Evolutionary conservation across 1,140 invertebrate genomes (phyloP), one percentile per base, ranked within the genome.

Genomic region (Homarus americanus): DNA sequence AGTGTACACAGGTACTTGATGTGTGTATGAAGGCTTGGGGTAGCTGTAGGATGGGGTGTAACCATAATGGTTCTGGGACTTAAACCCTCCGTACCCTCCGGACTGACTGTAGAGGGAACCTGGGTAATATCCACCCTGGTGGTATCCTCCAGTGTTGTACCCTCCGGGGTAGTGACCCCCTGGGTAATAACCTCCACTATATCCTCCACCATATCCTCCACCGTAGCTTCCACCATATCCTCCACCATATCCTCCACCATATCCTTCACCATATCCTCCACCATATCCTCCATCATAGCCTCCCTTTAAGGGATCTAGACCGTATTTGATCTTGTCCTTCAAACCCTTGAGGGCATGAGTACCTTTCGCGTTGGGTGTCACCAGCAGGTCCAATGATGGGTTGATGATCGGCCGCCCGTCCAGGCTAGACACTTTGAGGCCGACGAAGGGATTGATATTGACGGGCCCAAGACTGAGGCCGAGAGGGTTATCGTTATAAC

Each of bases 281-380:
- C 49, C 40, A n/a, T 40, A 53, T 32, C n/a, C 24, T 0, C 34
- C 53, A 10, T 40, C 41, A 2, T 69, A 69, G 2, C 24, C 32
- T 24, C 53, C 78, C 32, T 69, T 69, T 20, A 20, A 24, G 20
- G 58, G 24, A 32, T 69, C 63, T 12, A 76, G 32, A 4, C 24
- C 63, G 32, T 63, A 36, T 44, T 49, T 36, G 2, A 90, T 58
- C 9, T 38, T 40, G 17, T 85, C 41, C 49, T 86, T 91, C 10
- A 91, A 32, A n/a, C 36, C 58, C 12, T 91, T 49, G 12, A 91
- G 34, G 2, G 80, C 89, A 20, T 85, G 73, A 20, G 79, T 58
- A 20, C 92, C 92, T 49, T 92, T 80, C 7, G 88, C 84, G 82
- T 92, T 92, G 28, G 92, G 92, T 7, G 92, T 91, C 40, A 92